Evolutionary conservation across 1,140 invertebrate species (phyloP), one percentile per base, ranked within the genome.

Genomic region (Bemisia tabaci): DNA sequence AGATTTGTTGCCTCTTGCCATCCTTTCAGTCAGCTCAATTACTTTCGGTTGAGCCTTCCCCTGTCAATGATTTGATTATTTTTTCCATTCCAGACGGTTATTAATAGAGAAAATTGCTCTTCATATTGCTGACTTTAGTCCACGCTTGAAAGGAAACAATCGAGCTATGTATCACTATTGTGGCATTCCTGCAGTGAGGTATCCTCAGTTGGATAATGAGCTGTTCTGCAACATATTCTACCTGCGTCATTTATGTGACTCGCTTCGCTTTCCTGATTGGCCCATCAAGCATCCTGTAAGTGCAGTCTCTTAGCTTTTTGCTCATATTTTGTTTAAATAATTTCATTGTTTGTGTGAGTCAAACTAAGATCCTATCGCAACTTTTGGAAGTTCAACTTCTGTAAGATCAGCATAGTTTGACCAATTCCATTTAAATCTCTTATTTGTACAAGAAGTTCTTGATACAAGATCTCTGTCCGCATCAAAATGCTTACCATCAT

Each of bases 171-270:
- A 99, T 80, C 92, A 95, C 64, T 99, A 98, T 77, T 91, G 97
- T 73, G 90, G 95, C 22, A 97, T 99, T 73, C 96, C 97, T 58
- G 88, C 91, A 12, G 87, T 99, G 26, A 85, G 88, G 68, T 99
- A 97, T 84, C 92, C 94, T 22, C 95, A 97, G 80, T 80, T 99
- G 68, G 91, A 96, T 73, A 85, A 89, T 72, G 97, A 99, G 83
- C 83, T 99, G 17, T 99, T 99, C 82, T 99, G 97, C 78, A 95
- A 97, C 79, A 96, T 97, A 75, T 99, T 97, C 79, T 99, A 99
- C 79, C 81, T 99, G 68, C 82, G 94, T 21, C 95, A 99, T 81
- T 82, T 99, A 62, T 98, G 95, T 80, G 95, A 99, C 80, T 88
- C 84, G 1, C 78, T 82, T n/a, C 75, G 82, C 70, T 99, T 98